These are phyloP conservation scores for Notolabrus celidotus DNA, from an alignment of 2,797 vertebrate genomes.

Conservation along the genomic window DNA sequence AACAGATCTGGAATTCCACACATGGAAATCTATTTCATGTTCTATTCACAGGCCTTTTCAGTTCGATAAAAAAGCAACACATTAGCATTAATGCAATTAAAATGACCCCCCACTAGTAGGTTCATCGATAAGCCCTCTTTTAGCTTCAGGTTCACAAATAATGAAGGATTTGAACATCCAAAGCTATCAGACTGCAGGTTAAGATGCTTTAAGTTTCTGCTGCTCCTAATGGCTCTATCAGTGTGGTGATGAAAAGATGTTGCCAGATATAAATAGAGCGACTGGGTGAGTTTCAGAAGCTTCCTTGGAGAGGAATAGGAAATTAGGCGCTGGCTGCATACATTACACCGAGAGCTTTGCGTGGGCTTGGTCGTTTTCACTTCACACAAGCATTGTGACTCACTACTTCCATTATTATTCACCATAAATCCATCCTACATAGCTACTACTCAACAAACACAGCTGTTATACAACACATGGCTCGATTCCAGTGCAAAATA, in stretches of 20 bases:
- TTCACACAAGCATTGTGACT: constrained; percentile 73
- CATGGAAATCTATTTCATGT: constrained; percentile 11
- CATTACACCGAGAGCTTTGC: constrained; percentile 79
- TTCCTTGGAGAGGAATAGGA: constrained; percentile 83
- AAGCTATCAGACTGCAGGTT: constrained; percentile 48
- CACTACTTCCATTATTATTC: constrained; percentile 77
- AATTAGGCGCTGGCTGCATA: constrained; percentile 83
- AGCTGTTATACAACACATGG: constrained; percentile 61
- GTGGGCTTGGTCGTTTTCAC: constrained; percentile 76
- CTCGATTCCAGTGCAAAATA: constrained; percentile 53
- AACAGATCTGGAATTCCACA: background rate
- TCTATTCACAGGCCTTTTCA: constrained; percentile 2
- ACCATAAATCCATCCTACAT: constrained; percentile 77
- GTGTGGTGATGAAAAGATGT: constrained; percentile 76
- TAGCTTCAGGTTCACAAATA: constrained; percentile 1
- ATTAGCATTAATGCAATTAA: background rate
- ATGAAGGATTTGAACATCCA: constrained; percentile 25
- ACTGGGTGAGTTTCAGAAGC: constrained; percentile 77
- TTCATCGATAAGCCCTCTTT: constrained; percentile 15
- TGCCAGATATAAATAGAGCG: constrained; percentile 83
- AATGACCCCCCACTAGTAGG: background rate
- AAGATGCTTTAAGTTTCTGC: constrained; percentile 58
- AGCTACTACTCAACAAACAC: constrained; percentile 64
- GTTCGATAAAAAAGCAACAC: background rate
- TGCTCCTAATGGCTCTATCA: constrained; percentile 74